Percentiles rank a stretch among this genome's conserved stretches.
These are phyloP conservation scores for Sebastes miniatus DNA, from an alignment of 2,797 vertebrate species.

Conservation along the genomic window DNA sequence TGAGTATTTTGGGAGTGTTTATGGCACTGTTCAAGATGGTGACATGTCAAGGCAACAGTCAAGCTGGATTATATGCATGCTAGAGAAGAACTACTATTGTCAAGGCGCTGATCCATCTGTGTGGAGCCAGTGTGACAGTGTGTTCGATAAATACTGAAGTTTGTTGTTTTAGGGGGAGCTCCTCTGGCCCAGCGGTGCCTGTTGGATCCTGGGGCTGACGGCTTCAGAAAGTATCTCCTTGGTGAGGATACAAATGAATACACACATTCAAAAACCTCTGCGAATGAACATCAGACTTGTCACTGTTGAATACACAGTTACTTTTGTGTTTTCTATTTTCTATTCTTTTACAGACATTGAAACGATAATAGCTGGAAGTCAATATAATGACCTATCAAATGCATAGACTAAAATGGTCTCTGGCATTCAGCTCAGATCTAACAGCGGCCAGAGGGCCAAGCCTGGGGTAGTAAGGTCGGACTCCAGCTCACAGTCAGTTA, in stretches of 20 bases:
- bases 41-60: not conserved
- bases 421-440: not conserved
- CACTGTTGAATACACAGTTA: not conserved
- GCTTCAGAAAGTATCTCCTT: conserved; percentile 50
- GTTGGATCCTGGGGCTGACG: conserved; percentile 72
- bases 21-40: not conserved
- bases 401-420: not conserved
- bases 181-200: conserved; percentile 65
- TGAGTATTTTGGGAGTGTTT: not conserved
- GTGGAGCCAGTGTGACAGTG: not conserved
- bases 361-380: not conserved
- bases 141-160: not conserved
- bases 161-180: conserved; percentile 42
- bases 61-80: not conserved
- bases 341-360: not conserved
- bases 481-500: not conserved
- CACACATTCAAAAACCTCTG: not conserved
- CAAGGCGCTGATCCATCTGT: not conserved
- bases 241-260: conserved; percentile 49
- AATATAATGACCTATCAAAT: not conserved
- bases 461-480: not conserved
- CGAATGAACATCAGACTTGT: not conserved
- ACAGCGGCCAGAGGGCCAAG: not conserved
- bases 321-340: not conserved
- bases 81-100: not conserved